Base-by-base conservation (phyloP, 1,140 invertebrate species). In the Zaprionus lachaisei region DNA sequence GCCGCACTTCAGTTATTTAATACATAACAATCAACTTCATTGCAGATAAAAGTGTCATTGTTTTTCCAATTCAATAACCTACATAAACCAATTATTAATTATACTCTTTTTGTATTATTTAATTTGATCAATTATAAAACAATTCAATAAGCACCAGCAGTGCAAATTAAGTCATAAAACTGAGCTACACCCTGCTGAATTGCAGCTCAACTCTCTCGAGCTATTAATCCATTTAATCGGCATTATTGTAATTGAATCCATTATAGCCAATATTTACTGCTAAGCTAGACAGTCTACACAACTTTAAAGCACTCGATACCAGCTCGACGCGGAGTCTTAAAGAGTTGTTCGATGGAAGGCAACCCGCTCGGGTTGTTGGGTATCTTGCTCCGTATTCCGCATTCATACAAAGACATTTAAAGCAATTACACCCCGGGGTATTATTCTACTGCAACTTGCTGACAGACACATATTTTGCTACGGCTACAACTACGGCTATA, bases 331-430 rank as follows among this genome's bases (percentile, higher is more conserved):
- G 22, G 1, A 65, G 74, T 64, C 73, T 86, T 86, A 77, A 86
- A 86, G 78, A 63, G 72, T 72, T 72, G 61, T 65, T 60, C 69
- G 72, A 44, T 69, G 65, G 26, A 28, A 20, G 54, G 5, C 73
- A 38, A 62, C 69, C 70, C 62, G 49, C 54, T 77, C 31, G 15
- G 38, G 5, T 6, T 6, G 15, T n/a, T 17, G 15, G 37, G 37
- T 38, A 38, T n/a, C 41, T n/a, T 28, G 51, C 71, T 84, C 62
- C 44, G 57, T 49, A 81, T 83, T 78, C 70, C 56, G 77, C 80
- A 85, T 82, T 89, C 85, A 74, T 90, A 90, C 81, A 89, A 90
- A 83, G 84, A 90, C 84, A 89, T 90, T 89, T 89, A 84, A 89
- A 89, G 84, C 84, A 89, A 89, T 89, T 89, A 89, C 85, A 77